phyloP scores from a whole-genome alignment of 2,888 invertebrate species.

The Spatulosminthurus flaviceps region DNA sequence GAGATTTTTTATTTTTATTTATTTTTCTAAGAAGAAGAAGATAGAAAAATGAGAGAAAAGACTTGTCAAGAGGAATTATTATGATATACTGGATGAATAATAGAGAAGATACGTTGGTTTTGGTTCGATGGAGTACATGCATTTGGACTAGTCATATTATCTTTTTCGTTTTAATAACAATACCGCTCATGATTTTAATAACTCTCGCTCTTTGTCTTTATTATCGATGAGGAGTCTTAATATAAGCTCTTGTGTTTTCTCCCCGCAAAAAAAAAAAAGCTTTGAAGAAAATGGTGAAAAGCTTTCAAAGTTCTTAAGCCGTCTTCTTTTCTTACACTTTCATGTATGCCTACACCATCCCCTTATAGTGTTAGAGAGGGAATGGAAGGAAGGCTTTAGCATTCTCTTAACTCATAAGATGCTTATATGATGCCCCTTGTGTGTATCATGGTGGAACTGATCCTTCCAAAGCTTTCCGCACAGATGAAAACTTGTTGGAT shows the following conservation, averaged over 20 bases:
- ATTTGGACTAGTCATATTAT: background rate
- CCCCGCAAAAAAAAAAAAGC: background rate
- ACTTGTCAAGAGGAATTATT: no score
- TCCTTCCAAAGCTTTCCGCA: background rate
- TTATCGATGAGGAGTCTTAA: constrained; percentile 6
- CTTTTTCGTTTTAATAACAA: background rate
- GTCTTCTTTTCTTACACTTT: background rate
- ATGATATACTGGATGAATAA: no score
- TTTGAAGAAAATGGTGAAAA: background rate
- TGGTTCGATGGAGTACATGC: no score
- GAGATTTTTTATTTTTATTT: no score
- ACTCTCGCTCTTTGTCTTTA: constrained; percentile 1
- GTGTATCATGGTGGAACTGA: background rate
- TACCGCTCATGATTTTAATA: constrained; percentile 1
- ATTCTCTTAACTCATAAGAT: no score
- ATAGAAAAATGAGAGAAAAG: no score
- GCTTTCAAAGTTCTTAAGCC: constrained; percentile 10
- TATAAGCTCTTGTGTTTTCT: background rate
- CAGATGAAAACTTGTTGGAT: no score
- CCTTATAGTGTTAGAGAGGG: no score
- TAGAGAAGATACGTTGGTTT: no score
- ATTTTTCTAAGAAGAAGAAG: no score
- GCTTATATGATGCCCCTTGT: background rate
- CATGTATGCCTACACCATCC: background rate
- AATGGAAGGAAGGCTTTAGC: no score